Conservation (phyloP, 2,888 invertebrate species). For the Synanthedon myopaeformis region DNA sequence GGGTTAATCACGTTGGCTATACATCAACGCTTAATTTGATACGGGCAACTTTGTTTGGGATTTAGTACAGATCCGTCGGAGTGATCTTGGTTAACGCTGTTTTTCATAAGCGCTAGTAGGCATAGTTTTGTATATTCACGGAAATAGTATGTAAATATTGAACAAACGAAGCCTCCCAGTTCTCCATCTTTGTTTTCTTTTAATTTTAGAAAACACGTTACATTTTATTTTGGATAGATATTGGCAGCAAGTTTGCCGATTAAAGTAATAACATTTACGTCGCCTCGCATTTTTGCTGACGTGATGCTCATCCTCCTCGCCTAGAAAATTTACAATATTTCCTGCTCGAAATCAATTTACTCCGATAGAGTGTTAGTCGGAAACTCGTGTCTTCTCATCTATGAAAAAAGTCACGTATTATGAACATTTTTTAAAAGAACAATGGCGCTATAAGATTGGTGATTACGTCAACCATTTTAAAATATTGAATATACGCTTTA, state of each 20-base stretch:
- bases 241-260: constrained; percentile 1
- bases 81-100: background rate
- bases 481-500: background rate
- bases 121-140: background rate
- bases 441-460: constrained; percentile 30
- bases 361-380: constrained; percentile 39
- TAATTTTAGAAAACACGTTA: background rate
- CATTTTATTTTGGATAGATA: background rate
- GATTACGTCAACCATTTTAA: constrained; percentile 17
- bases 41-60: constrained; percentile 39
- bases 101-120: background rate
- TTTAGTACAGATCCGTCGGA: constrained; percentile 12
- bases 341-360: constrained; percentile 54
- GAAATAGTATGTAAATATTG: background rate
- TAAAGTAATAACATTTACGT: constrained; percentile 14
- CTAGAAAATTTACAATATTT: constrained; percentile 55
- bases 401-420: constrained; percentile 57
- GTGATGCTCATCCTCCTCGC: constrained; percentile 20
- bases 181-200: background rate
- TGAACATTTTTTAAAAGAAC: constrained; percentile 33
- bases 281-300: constrained; percentile 20
- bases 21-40: constrained; percentile 55
- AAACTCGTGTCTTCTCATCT: constrained; percentile 28
- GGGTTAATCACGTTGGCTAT: constrained; percentile 53
- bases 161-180: background rate